phyloP scores from a whole-genome alignment of 2,888 invertebrate species.

The Tipula helvola region DNA sequence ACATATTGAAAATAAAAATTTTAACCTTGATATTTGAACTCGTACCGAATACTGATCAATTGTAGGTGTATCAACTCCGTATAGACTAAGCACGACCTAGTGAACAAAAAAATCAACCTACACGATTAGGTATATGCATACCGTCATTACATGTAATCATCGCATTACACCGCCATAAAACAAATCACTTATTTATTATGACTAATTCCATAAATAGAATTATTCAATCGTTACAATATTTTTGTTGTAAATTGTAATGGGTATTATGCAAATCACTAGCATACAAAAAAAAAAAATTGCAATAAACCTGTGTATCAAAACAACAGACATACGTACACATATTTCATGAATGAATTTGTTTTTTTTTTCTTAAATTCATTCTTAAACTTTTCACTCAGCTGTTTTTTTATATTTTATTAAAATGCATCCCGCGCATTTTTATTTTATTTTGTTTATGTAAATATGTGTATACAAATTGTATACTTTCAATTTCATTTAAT shows the following conservation, averaged over 20 bases:
- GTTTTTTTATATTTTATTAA: not conserved
- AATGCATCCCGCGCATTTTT: not conserved
- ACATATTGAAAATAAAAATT: not conserved
- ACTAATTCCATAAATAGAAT: not conserved
- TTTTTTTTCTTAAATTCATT: not conserved
- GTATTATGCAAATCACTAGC: not conserved
- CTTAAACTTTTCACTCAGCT: not conserved
- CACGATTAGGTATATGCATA: not conserved
- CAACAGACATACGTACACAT: not conserved
- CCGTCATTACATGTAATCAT: not conserved
- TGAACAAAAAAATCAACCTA: not conserved
- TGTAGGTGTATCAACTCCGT: not conserved
- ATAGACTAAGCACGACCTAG: not conserved
- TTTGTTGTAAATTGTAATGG: not conserved
- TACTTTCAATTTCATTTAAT: not conserved
- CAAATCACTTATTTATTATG: not conserved
- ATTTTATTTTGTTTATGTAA: not conserved
- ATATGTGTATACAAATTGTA: not conserved
- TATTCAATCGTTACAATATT: not conserved
- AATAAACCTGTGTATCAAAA: not conserved
- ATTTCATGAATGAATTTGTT: not conserved
- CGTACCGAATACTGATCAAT: not conserved
- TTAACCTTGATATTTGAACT: not conserved
- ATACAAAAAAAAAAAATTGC: not conserved
- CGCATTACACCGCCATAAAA: not conserved